These are phyloP conservation scores for Microplitis demolitor DNA, from an alignment of 1,140 invertebrate species.

Conservation along the genomic window DNA sequence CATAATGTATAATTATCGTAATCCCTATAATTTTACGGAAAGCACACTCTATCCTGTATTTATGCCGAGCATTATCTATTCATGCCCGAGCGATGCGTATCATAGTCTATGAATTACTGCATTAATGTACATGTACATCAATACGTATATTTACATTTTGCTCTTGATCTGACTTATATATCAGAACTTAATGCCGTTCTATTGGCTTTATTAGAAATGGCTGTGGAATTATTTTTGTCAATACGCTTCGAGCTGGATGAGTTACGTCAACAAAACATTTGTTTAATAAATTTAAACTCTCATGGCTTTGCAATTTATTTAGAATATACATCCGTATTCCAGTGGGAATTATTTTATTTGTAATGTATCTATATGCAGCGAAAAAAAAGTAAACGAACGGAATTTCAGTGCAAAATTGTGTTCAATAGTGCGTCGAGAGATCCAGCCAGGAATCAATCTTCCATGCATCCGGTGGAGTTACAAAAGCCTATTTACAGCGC, in stretches of 20 bases:
- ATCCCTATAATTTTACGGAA: slow-evolving; percentile 45
- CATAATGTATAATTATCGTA: slow-evolving; percentile 48
- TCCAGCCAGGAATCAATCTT: slow-evolving; percentile 34
- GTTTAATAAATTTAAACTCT: slow-evolving; percentile 1
- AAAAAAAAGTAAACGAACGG: slow-evolving; percentile 23
- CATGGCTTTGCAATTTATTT: not conserved
- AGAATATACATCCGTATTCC: not conserved
- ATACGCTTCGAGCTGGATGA: too few relatives aligned
- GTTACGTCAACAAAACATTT: too few relatives aligned
- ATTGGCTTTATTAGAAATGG: too few relatives aligned
- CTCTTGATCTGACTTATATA: not conserved
- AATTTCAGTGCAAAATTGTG: slow-evolving; percentile 29
- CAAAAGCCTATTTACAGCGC: not conserved
- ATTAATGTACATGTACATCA: slow-evolving; percentile 14
- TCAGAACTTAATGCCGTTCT: not conserved
- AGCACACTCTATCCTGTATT: slow-evolving; percentile 39
- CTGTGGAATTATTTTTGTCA: too few relatives aligned
- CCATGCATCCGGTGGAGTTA: slow-evolving; percentile 28
- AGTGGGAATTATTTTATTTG: slow-evolving; percentile 8
- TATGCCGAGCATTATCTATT: slow-evolving; percentile 40
- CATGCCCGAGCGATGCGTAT: slow-evolving; percentile 27
- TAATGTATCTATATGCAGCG: not conserved
- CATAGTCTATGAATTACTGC: slow-evolving; percentile 29
- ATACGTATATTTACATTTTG: slow-evolving; percentile 8
- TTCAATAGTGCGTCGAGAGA: slow-evolving; percentile 32